Evolutionary conservation across 2,113 vertebrate genomes (phyloP).

Genomic region (Embiotoca jacksoni): DNA sequence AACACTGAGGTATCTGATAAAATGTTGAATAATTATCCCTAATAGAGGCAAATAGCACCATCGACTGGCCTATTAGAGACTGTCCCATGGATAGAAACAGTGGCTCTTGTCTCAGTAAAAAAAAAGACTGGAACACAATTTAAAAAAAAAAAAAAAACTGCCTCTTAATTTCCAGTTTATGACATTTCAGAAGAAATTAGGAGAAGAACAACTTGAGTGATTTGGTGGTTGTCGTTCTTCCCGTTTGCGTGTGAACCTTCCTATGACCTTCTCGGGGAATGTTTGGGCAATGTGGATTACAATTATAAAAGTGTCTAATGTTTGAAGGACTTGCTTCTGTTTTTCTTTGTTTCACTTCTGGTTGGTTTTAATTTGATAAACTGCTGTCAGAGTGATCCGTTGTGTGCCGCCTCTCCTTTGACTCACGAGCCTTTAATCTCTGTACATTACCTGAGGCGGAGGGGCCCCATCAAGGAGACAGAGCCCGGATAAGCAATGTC

Average conservation of each 20-base stretch:
- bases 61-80: too few relatives aligned
- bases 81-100: not conserved
- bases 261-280: not conserved
- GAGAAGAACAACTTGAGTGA: conserved; percentile 1
- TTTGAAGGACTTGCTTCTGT: not conserved
- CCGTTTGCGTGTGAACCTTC: not conserved
- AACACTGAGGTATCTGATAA: not conserved
- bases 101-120: not conserved
- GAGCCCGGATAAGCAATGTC: not conserved
- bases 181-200: conserved; percentile 1
- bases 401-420: not conserved
- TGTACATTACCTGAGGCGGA: conserved; percentile 13
- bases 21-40: not conserved
- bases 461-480: conserved; percentile 10
- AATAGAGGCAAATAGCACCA: not conserved
- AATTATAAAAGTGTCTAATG: not conserved
- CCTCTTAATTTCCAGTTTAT: conserved; percentile 1
- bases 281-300: not conserved
- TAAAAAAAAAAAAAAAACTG: not conserved
- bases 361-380: not conserved
- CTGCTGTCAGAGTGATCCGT: not conserved
- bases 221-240: not conserved
- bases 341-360: not conserved
- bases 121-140: not conserved
- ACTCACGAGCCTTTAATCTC: conserved; percentile 24